Base-by-base conservation (phyloP, 23 tunicate genomes). In the Trididemnum miniatum region DNA sequence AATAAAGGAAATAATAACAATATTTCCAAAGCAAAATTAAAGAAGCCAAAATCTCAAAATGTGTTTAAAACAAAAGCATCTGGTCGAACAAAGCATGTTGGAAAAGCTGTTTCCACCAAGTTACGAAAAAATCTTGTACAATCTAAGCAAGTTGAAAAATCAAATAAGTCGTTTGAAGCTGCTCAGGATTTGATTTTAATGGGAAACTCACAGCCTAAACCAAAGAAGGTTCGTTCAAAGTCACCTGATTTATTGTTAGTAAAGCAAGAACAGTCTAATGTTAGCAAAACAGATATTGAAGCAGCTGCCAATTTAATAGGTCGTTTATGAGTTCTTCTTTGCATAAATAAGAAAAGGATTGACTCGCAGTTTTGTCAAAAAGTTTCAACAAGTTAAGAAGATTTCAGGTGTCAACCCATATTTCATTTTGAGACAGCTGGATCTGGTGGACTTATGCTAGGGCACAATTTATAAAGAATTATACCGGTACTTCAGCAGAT, bases 21-120 rank as follows among this genome's bases (percentile, higher is more conserved):
- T 24, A 36, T 20, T 7, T 3, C 25, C 3, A 44, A 74, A 67
- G 75, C 37, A 4, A 78, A 78, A 36, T 20, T 34, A 3, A 57
- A 5, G 25, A 78, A 59, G 26, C 25, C 18, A 23, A 52, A 34
- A 78, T 4, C 35, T 39, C 40, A 50, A 0, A 77, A 77, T 64
- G 84, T 86, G 35, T 86, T 86, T 39, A 86, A 79, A 54, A 71
- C 82, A 9, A 71, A 59, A 69, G 71, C 82, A 52, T 37, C 88
- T 1, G 71, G 71, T 60, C 80, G 80, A 20, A 12, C 84, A 2
- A 86, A 86, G 71, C 23, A 29, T 0, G 31, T 69, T n/a, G 90
- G 84, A 79, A 86, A 86, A 69, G 36, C 32, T n/a, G 84, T 86
- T 23, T 44, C 73, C 9, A 79, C 90, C 35, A 71, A 34, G 18